These are phyloP conservation scores for Thamnophis elegans DNA, from an alignment of 2,797 vertebrate species.

Conservation along the genomic window DNA sequence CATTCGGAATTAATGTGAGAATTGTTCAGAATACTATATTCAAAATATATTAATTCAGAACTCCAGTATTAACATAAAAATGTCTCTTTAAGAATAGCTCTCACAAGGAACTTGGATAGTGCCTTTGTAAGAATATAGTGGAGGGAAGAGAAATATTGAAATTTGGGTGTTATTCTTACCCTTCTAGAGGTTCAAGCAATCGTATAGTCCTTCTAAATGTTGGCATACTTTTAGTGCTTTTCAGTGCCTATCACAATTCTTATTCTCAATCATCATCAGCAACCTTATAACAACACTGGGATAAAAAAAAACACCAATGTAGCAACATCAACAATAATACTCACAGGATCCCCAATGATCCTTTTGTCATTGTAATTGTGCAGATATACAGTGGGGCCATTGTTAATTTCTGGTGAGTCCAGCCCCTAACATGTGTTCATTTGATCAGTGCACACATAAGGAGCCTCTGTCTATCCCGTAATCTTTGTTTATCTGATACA, in stretches of 20 bases:
- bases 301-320: neutral
- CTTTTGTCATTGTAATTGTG: neutral
- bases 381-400: neutral
- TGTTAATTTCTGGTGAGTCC: neutral
- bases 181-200: neutral
- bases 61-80: neutral
- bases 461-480: neutral
- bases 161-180: neutral
- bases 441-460: neutral
- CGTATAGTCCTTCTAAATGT: neutral
- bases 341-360: neutral
- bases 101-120: neutral
- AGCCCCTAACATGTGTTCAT: neutral
- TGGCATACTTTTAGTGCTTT: neutral
- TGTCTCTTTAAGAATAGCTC: neutral
- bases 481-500: neutral
- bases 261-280: neutral
- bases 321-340: neutral
- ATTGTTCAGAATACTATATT: neutral
- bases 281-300: neutral
- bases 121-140: neutral
- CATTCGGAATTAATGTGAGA: neutral
- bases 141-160: constrained; percentile 3
- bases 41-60: neutral
- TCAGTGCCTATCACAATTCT: neutral